A percentile compares a stretch with the other conserved stretches of the same genome.
These are phyloP conservation scores for Elmis aenea DNA, from an alignment of 2,888 invertebrate genomes.

Conservation along the genomic window DNA sequence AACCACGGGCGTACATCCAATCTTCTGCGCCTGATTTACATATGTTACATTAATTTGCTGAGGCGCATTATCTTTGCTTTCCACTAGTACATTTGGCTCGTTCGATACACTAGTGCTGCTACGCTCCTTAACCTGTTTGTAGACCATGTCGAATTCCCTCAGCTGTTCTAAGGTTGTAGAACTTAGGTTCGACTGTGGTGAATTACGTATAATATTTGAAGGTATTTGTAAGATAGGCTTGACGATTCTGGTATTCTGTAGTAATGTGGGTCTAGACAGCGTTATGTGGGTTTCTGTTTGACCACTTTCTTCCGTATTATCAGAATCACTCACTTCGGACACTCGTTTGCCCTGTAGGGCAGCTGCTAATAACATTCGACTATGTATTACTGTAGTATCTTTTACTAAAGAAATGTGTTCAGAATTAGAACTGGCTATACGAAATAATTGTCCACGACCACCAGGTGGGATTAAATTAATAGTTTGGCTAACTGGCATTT, in stretches of 20 bases:
- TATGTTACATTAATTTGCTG: conserved; percentile 53
- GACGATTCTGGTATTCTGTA: conserved; percentile 55
- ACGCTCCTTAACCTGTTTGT: conserved; percentile 75
- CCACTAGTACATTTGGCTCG: conserved; percentile 26
- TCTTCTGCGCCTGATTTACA: conserved; percentile 49
- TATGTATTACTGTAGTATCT: conserved; percentile 47
- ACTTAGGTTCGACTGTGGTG: conserved; percentile 62
- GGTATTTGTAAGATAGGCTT: conserved; percentile 56
- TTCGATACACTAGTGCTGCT: conserved; percentile 52
- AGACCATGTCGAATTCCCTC: conserved; percentile 73
- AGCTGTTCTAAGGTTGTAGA: conserved; percentile 73
- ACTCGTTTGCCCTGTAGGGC: conserved; percentile 44
- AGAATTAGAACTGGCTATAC: conserved; percentile 44
- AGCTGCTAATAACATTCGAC: conserved; percentile 48
- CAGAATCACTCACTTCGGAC: conserved; percentile 25
- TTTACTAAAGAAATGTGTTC: conserved; percentile 45
- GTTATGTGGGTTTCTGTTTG: conserved; percentile 11
- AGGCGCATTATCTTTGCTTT: conserved; percentile 30
- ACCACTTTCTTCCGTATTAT: conserved; percentile 24
- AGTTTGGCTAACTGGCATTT: conserved; percentile 61
- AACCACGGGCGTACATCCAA: conserved; percentile 49
- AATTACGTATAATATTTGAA: conserved; percentile 55
- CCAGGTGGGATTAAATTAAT: conserved; percentile 54
- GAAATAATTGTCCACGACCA: conserved; percentile 43
- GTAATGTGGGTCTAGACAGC: conserved; percentile 48